Evolutionary conservation across 2,888 invertebrate species (phyloP).

Genomic region (Plebejus melissa): DNA sequence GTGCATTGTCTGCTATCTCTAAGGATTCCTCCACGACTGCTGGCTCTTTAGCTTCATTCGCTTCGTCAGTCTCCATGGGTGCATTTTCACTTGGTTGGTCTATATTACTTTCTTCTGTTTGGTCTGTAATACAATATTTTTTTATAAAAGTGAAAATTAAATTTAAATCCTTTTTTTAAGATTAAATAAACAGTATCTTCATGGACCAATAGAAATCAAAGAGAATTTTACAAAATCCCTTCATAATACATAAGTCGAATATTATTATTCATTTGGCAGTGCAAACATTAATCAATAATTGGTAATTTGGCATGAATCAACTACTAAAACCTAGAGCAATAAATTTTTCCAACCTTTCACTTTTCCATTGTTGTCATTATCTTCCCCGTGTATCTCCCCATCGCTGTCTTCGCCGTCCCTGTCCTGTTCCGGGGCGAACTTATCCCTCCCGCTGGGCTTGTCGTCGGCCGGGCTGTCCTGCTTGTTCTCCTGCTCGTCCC

Average conservation of each 20-base stretch:
- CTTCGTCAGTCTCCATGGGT: constrained; percentile 28
- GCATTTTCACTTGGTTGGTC: constrained; percentile 38
- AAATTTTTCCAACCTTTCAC: constrained; percentile 33
- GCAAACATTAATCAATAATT: too few species aligned
- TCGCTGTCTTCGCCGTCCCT: constrained; percentile 68
- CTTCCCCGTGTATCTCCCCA: constrained; percentile 53
- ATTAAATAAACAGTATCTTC: not conserved
- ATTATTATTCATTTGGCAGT: not conserved
- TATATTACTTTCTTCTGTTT: constrained; percentile 42
- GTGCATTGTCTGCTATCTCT: not conserved
- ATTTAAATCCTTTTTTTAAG: too few species aligned
- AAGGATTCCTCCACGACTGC: constrained; percentile 4
- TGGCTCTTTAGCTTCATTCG: constrained; percentile 24
- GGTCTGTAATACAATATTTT: constrained; percentile 37
- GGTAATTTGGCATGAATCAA: not conserved
- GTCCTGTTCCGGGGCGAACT: constrained; percentile 66
- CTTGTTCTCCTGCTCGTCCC: constrained; percentile 49
- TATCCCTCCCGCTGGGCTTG: constrained; percentile 53
- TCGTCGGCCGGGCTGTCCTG: constrained; percentile 39
- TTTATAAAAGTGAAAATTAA: not conserved
- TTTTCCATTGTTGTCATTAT: constrained; percentile 30
- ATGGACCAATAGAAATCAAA: not conserved
- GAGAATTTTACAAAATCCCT: not conserved
- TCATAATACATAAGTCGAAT: not conserved
- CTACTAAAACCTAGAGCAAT: not conserved